Percentiles rank a stretch among this genome's conserved stretches.
phyloP scores from a whole-genome alignment of 2,113 vertebrate genomes.

The Corydoras maculifer region DNA sequence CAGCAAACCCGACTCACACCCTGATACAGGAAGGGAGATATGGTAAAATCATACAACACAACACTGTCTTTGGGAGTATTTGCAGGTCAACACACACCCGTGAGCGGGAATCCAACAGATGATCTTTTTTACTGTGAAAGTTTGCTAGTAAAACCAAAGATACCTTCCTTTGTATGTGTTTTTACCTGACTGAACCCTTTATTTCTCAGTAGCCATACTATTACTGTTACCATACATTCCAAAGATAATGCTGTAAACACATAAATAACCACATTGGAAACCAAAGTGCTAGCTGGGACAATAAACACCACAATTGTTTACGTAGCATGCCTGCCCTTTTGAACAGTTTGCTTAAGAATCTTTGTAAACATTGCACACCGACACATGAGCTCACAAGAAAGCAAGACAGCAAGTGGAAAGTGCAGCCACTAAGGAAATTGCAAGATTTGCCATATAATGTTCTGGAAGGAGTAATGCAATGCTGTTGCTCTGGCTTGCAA shows the following conservation, averaged over 20 bases:
- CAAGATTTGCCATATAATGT: not conserved
- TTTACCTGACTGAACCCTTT: no score
- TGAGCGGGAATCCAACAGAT: slow-evolving; percentile 1
- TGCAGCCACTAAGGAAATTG: not conserved
- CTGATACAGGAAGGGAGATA: slow-evolving; percentile 1
- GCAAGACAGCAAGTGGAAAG: no score
- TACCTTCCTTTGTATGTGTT: no score
- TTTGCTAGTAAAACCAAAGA: no score
- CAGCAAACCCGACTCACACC: not conserved
- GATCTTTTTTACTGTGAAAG: not conserved
- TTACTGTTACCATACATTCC: not conserved
- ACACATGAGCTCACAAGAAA: not conserved
- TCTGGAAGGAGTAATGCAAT: slow-evolving; percentile 5
- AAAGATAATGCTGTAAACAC: slow-evolving; percentile 14
- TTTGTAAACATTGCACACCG: not conserved
- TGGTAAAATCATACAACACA: slow-evolving; percentile 13
- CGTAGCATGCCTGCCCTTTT: slow-evolving; percentile 4
- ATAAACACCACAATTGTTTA: slow-evolving; percentile 3
- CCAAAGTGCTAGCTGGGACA: slow-evolving; percentile 7
- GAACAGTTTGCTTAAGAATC: no score
- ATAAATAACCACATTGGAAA: slow-evolving; percentile 2
- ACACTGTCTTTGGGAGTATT: not conserved
- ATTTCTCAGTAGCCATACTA: no score
- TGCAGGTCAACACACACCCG: not conserved
- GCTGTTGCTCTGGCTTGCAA: no score